Evolutionary conservation across 2,113 vertebrate genomes (phyloP), one percentile per base, ranked within the genome.

Genomic region (Prionailurus viverrinus): DNA sequence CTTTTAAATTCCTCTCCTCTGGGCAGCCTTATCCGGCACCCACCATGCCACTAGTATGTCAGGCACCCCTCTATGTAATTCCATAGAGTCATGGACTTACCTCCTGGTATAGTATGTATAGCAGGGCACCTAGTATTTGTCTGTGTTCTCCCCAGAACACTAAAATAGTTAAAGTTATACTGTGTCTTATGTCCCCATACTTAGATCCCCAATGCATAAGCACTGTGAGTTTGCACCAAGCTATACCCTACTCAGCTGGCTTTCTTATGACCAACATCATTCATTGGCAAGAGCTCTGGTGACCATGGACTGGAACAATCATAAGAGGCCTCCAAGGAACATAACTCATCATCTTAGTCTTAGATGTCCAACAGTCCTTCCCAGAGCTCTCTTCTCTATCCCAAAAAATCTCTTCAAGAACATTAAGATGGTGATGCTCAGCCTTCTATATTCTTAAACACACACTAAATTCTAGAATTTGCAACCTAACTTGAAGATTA

Each of bases 391-490:
- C 39, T 48, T n/a, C 68, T 66, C 31, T 14, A 82, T 1, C 14
- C 31, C 33, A 41, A 0, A 41, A 55, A 84, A 86, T 7, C 5
- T 89, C 58, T 86, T 45, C 29, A 5, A 85, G 91, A 74, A 86
- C 8, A n/a, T 53, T 86, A 36, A 93, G 14, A 31, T 27, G 53
- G 36, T 51, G 41, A 92, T 68, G n/a, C 23, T 66, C 27, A 39
- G 21, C 33, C 3, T 82, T 85, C 93, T 55, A 85, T 65, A 71
- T 78, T 73, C 41, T 51, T 29, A 19, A 9, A 2, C 21, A 71
- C 27, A 92, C 6, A 80, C 95, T 83, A 95, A 95, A n/a, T 92
- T 89, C 33, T 86, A 66, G 11, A 86, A 90, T 94, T 93, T 95
- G 3, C 21, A 94, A 66, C 10, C 45, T 91, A 7, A 15, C 27